Base-by-base conservation (phyloP, 2,113 vertebrate species). In the Marmota flaviventris region DNA sequence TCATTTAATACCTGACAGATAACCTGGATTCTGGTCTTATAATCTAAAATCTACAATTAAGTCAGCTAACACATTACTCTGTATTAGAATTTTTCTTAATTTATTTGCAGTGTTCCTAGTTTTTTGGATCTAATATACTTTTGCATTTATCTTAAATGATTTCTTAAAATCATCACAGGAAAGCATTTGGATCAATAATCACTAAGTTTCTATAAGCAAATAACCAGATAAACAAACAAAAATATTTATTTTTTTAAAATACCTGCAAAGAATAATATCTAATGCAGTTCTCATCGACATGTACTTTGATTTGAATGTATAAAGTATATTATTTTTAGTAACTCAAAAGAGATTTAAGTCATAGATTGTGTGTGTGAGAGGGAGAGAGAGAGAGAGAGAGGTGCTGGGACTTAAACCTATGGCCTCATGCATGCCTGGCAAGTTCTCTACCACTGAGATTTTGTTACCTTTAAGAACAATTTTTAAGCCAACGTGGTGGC, bases 71-170 rank as follows among this genome's bases (percentile, higher is more conserved):
- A 42, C 2, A n/a, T 85, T 82, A 82, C 37, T 88, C 73, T 48
- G 34, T 93, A n/a, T 94, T 81, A 86, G 10, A 61, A 73, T 93
- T 90, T 95, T 77, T 92, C n/a, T 88, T 82, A 92, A 69, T 34
- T 79, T 87, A 67, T 3, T 73, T 88, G 78, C 61, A 65, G 18
- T 65, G 13, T 51, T 85, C 17, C 48, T 85, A n/a, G 14, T 63
- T 75, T 91, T 79, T 79, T 75, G 2, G 37, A 48, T 77, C 42
- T 91, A 86, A 92, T 37, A 70, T 89, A 87, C 8, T 61, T 63
- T 95, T 86, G 53, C 4, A 77, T 89, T 86, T 93, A 5, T 85
- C 37, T 20, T 42, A 89, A 89, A 48, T 79, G 6, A 69, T 87
- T 88, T 81, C 82, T 86, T 11, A 70, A 91, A 92, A 65, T 70